phyloP scores from a whole-genome alignment of 2,113 vertebrate species.

The Forbesichthys papilliferus region DNA sequence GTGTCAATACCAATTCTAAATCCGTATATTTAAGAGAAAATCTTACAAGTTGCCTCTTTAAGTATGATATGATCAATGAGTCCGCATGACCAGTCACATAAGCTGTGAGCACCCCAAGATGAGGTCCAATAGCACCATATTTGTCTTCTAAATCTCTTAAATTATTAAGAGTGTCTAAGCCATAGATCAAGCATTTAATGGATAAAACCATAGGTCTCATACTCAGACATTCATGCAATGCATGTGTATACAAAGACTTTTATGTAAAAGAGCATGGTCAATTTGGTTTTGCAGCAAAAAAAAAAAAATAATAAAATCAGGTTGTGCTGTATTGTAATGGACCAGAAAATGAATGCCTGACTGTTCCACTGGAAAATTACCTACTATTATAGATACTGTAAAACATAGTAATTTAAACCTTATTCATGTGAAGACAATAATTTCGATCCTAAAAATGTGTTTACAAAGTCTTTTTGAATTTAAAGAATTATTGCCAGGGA shows the following conservation, averaged over 20 bases:
- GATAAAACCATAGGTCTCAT: conserved; percentile 79
- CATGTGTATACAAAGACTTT: conserved; percentile 78
- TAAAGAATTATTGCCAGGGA: conserved; percentile 3
- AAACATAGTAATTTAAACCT: too few species aligned
- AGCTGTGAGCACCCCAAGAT: conserved; percentile 87
- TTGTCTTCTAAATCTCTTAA: conserved; percentile 79
- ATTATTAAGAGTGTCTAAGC: conserved; percentile 86
- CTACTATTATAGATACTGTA: not conserved
- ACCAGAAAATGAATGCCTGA: conserved; percentile 59
- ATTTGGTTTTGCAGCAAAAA: conserved; percentile 91
- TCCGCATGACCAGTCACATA: conserved; percentile 99
- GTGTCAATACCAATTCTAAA: conserved; percentile 29
- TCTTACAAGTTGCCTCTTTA: conserved; percentile 70
- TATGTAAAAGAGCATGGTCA: conserved; percentile 73
- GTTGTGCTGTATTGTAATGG: conserved; percentile 90
- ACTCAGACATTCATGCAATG: conserved; percentile 80
- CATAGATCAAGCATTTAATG: conserved; percentile 84
- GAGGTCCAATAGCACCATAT: conserved; percentile 98
- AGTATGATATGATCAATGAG: conserved; percentile 97
- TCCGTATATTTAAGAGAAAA: conserved; percentile 52
- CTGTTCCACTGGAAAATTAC: conserved; percentile 31
- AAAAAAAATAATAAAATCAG: conserved; percentile 85
- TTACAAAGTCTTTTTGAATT: not conserved
- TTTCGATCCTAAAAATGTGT: conserved; percentile 8
- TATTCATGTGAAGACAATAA: not conserved